These are phyloP conservation scores for Sula dactylatra DNA, from an alignment of 2,113 vertebrate species.

Conservation along the genomic window DNA sequence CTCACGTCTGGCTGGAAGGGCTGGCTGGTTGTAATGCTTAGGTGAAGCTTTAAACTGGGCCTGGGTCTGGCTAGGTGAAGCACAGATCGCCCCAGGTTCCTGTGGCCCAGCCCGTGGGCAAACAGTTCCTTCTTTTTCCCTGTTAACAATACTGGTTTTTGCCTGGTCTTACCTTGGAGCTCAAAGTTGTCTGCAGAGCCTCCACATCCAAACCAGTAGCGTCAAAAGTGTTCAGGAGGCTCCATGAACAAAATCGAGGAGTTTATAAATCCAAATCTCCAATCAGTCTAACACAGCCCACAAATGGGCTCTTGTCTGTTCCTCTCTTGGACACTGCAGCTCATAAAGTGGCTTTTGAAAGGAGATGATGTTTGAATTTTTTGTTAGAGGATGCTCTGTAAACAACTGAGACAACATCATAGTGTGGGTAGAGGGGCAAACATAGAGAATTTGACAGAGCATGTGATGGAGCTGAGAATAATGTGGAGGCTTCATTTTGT, in stretches of 20 bases:
- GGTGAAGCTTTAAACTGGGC: background rate
- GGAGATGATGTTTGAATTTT: background rate
- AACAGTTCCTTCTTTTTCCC: background rate
- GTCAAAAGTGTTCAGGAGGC: fast-evolving
- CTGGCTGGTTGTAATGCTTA: background rate
- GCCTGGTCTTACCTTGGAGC: background rate
- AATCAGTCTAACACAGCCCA: background rate
- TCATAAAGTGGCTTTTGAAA: background rate
- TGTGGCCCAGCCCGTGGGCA: background rate
- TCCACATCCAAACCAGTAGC: background rate
- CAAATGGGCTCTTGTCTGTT: background rate
- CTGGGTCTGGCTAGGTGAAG: background rate
- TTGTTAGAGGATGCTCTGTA: background rate
- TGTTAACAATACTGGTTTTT: background rate
- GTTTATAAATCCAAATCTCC: background rate
- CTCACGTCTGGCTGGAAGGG: background rate
- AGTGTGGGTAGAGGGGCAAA: background rate
- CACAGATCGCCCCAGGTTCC: background rate
- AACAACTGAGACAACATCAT: background rate
- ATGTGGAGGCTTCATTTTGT: background rate
- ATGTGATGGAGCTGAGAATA: background rate
- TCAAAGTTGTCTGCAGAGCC: background rate
- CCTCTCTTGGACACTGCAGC: background rate
- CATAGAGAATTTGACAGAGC: background rate
- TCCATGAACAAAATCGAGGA: background rate